Evolutionary conservation across 2,888 invertebrate species (phyloP).

Genomic region (Eulithis prunata): DNA sequence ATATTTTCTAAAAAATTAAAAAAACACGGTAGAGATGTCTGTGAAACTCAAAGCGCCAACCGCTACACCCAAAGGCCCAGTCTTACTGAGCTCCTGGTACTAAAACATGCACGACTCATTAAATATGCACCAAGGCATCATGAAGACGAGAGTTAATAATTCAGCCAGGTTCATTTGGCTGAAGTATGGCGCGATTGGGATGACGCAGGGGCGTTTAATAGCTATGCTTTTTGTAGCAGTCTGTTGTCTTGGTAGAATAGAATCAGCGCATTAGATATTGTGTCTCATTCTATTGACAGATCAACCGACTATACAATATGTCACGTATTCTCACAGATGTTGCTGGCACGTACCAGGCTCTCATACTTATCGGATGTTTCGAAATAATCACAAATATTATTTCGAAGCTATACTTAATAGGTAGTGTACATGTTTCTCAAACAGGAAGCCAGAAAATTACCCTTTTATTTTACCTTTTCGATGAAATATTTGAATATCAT

Average conservation of each 20-base stretch:
- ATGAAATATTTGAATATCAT: slow-evolving; percentile 8
- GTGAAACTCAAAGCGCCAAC: slow-evolving; percentile 1
- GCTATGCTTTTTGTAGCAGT: slow-evolving; percentile 5
- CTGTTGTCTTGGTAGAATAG: neutral
- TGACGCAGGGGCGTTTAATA: slow-evolving; percentile 25
- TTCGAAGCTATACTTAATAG: neutral
- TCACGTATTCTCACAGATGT: slow-evolving; percentile 7
- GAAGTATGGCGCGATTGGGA: slow-evolving; percentile 39
- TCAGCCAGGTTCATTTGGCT: slow-evolving; percentile 46
- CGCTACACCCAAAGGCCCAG: slow-evolving; percentile 7
- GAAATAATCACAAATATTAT: slow-evolving; percentile 3
- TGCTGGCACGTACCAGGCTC: slow-evolving; percentile 12
- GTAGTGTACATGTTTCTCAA: neutral
- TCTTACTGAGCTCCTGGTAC: slow-evolving; percentile 19
- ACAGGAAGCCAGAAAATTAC: slow-evolving; percentile 7
- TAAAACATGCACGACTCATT: slow-evolving; percentile 50
- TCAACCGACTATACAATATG: too few relatives aligned
- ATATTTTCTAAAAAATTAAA: too few relatives aligned
- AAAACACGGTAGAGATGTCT: neutral
- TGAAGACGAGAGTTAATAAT: slow-evolving; percentile 59
- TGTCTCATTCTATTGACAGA: too few relatives aligned
- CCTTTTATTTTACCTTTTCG: neutral
- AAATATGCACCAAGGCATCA: slow-evolving; percentile 62
- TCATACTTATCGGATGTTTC: slow-evolving; percentile 8
- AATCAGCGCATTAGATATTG: neutral